Base-by-base conservation (phyloP, 2,113 vertebrate genomes). In the Siniperca knerii region DNA sequence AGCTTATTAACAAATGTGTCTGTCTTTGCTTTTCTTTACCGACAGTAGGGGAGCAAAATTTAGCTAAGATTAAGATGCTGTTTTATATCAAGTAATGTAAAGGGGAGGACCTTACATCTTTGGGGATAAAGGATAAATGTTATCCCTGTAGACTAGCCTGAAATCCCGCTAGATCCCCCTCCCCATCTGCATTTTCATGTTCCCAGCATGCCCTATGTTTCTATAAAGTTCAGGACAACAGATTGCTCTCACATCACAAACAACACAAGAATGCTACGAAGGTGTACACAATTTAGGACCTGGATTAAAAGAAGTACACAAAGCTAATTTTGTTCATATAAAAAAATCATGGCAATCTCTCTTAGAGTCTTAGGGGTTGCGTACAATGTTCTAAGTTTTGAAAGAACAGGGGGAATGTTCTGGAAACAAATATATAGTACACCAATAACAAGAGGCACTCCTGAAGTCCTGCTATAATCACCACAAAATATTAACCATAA, bases 111-210 rank as follows among this genome's bases (percentile, higher is more conserved):
- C 71, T 66, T 69, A 25, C 16, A 21, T 74, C 54, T 79, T 50
- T 10, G n/a, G 44, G 55, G 55, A 75, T 73, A 54, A 65, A 71
- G 55, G 55, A 75, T 73, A 54, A 65, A 71, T 66, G n/a, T 60
- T 61, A 62, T 82, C 65, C 54, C 46, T 69, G 6, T 23, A 42
- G 60, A 48, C 50, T 4, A 21, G 50, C 44, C 81, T 67, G 67
- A 84, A 71, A 42, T 70, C 78, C 77, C 77, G 10, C 55, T 71
- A 54, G 35, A 82, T 73, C 73, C 20, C 20, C 8, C 55, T 66
- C 21, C 57, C 54, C 46, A 48, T 70, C 10, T 52, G 50, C 48
- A 52, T 57, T 70, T n/a, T 33, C 44, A 61, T 25, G n/a, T 85
- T 69, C 57, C 21, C 65, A 16, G 16, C 48, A 7, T 71, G 37